Evolutionary conservation across 2,888 invertebrate genomes (phyloP), one percentile per base, ranked within the genome.

Genomic region (Drosophila kambysellisi): DNA sequence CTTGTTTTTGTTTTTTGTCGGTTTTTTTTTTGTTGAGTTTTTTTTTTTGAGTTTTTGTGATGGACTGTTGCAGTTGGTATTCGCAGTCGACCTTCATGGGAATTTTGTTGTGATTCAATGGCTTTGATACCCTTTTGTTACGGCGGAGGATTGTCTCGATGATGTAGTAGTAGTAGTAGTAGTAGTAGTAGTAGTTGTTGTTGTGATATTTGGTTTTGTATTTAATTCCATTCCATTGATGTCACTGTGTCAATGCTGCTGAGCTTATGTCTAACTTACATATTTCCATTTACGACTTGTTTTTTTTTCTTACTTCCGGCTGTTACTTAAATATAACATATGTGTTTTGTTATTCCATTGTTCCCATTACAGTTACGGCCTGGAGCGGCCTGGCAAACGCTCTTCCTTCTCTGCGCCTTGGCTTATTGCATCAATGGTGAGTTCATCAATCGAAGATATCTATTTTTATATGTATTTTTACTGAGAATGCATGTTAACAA

Each of bases 321-420:
- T 59, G 2, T 46, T 15, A 41, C 33, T 53, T 39, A 4, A 25
- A 12, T 30, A 2, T 30, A 25, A 35, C 12, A 46, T 54, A 8
- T 30, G 25, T 46, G 7, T 11, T 9, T 6, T 41, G 17, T 46
- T 20, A n/a, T 3, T 29, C 8, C 11, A 17, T 54, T 56, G 43
- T 35, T 54, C n/a, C n/a, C 25, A 8, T 68, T 58, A 35, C 66
- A 93, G 93, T 90, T 93, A 88, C 91, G 92, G 82, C 89, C 90
- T 86, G 93, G 92, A 91, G 92, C 91, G 89, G 90, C 88, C 79
- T 92, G 91, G 91, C 92, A 91, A 84, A 81, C 89, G 78, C 89
- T 93, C 86, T 91, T 92, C 74, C 82, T 93, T 54, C 71, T 92
- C 68, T 91, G 91, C 82, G 90, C 84, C 74, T 82, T 91, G 39